Percentiles rank a stretch among this genome's conserved stretches.
Conservation (phyloP, 2,113 vertebrate species). For the Alethe castanea region DNA sequence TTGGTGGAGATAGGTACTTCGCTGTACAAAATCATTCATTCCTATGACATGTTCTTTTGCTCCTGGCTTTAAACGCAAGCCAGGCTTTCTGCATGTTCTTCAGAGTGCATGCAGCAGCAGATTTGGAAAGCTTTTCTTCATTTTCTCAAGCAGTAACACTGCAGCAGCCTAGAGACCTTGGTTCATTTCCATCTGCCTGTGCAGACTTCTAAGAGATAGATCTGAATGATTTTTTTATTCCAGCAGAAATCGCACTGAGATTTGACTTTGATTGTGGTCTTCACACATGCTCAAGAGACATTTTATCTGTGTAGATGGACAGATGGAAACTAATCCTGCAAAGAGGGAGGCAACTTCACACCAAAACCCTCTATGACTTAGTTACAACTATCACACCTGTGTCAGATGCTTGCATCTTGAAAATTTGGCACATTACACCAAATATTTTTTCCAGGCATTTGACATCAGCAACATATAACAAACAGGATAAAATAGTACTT, state of each 20-base stretch:
- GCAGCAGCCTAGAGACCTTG: neutral
- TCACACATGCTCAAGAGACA: neutral
- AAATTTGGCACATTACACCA: neutral
- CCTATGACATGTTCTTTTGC: neutral
- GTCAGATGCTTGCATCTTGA: neutral
- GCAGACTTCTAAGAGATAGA: neutral
- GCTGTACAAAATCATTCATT: neutral
- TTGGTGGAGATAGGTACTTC: neutral
- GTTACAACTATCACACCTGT: neutral
- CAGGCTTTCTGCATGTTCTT: neutral
- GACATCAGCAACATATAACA: neutral
- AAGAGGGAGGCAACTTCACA: neutral
- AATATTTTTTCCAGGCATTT: neutral
- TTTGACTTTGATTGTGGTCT: neutral
- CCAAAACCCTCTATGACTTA: neutral
- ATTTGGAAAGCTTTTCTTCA: neutral
- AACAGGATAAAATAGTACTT: neutral
- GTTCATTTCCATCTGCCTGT: neutral
- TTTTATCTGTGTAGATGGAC: rapidly evolving
- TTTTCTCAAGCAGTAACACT: neutral
- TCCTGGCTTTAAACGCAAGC: neutral
- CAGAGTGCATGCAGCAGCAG: neutral
- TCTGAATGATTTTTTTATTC: neutral
- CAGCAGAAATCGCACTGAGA: neutral
- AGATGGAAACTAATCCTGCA: neutral